Evolutionary conservation across 2,113 vertebrate genomes (phyloP).

Genomic region (Mirounga angustirostris): DNA sequence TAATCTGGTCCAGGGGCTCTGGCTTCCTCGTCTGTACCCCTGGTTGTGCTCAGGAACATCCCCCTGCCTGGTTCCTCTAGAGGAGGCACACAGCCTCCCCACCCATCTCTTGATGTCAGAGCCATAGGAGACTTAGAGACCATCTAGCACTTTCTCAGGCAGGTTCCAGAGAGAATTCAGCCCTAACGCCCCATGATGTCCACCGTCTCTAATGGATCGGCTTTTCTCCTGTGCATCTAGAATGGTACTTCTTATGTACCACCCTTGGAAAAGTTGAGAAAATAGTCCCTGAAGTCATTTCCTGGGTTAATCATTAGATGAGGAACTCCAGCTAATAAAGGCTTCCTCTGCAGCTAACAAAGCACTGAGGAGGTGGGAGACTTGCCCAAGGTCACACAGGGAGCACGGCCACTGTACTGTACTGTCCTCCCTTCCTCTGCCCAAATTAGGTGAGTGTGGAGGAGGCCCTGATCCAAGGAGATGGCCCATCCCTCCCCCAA

Average conservation of each 20-base stretch:
- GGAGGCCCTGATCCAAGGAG: background rate
- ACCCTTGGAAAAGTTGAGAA: background rate
- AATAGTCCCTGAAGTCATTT: background rate
- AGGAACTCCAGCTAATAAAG: background rate
- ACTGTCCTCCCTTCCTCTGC: background rate
- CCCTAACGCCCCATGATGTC: background rate
- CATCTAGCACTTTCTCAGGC: background rate
- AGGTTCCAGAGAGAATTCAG: background rate
- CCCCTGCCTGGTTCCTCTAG: accelerated
- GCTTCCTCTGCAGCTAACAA: background rate
- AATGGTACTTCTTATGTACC: background rate
- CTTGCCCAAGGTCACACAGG: background rate
- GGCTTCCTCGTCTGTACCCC: background rate
- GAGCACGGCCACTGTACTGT: background rate
- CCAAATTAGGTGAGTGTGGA: background rate
- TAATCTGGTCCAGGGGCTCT: background rate
- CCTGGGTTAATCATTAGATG: background rate
- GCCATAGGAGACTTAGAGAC: background rate
- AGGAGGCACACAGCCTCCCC: accelerated
- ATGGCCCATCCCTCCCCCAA: background rate
- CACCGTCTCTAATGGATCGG: background rate
- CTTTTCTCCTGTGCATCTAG: background rate
- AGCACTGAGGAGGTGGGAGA: background rate
- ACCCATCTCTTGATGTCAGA: background rate
- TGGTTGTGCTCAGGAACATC: background rate